Evolutionary conservation across 2,888 invertebrate species (phyloP), one percentile per base, ranked within the genome.

Genomic region (Metallyticus violacea): DNA sequence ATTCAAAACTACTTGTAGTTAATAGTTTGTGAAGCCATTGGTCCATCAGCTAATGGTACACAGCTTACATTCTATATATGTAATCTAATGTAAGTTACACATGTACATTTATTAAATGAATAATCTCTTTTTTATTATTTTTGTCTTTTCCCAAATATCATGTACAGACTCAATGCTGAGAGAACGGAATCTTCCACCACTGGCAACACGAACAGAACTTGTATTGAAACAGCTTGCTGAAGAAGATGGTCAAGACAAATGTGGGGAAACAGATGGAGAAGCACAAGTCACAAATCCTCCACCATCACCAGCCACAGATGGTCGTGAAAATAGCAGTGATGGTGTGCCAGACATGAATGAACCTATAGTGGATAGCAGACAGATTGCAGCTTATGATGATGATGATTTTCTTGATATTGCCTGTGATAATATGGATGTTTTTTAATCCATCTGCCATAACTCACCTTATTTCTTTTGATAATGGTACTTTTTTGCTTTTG

Each of bases 271-370:
- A 1, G 93, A 93, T 88, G 91, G 91, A 30, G 93, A 93, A 84
- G 93, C 85, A 6, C 77, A 78, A 26, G 87, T 94, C 76, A 94
- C 94, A 1, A 97, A 97, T 92, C 97, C 97, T 81, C 97, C 97
- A 15, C 97, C 97, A 6, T 97, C 96, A 29, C 97, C 97, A 0
- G 97, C 95, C 62, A 96, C 96, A 0, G 96, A 96, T 91, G 94
- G 95, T 89, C 92, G 91, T 26, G 94, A 94, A 79, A 93, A 94
- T 90, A 95, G 95, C 89, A 94, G 94, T 86, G 95, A 95, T 40
- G 85, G 85, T 25, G 83, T 81, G 29, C 77, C 81, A 15, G 85
- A 85, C 28, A n/a, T 83, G 29, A 77, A n/a, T 77, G 83, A 83
- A 29, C 15, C 40, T 28, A 82, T 26, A 29, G 30, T 62, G 82